Conservation (phyloP, 1,140 invertebrate genomes). For the Pseudomyrmex flavicornis region DNA sequence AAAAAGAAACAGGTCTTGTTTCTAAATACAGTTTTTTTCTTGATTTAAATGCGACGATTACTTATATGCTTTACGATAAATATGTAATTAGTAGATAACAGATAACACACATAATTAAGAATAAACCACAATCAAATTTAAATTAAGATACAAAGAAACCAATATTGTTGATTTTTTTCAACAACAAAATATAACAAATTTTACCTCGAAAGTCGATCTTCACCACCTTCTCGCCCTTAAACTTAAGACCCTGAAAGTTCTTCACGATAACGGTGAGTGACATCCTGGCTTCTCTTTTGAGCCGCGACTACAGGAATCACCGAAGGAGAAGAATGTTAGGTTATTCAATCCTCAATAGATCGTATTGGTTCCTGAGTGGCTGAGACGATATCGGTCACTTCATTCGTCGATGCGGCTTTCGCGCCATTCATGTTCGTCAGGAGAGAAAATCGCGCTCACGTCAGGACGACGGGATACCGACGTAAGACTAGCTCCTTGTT, state of each 20-base stretch:
- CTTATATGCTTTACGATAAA: no score
- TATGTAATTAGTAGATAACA: no score
- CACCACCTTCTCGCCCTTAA: constrained; percentile 87
- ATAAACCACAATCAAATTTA: no score
- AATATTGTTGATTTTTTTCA: no score
- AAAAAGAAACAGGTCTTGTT: background rate
- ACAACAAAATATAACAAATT: constrained; percentile 5
- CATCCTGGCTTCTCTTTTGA: constrained; percentile 80
- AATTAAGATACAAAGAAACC: no score
- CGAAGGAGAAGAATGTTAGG: background rate
- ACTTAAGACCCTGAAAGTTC: constrained; percentile 88
- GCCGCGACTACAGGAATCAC: background rate
- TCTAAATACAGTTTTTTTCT: background rate
- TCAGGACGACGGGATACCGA: no score
- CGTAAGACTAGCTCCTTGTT: background rate
- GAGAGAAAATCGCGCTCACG: background rate
- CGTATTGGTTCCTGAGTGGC: background rate
- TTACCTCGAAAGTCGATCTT: constrained; percentile 89
- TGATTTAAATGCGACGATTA: no score
- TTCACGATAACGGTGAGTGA: constrained; percentile 87
- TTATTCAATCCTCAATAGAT: constrained; percentile 40
- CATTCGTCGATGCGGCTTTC: constrained; percentile 27
- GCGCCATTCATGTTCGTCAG: constrained; percentile 17
- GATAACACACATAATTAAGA: no score
- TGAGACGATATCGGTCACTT: constrained; percentile 1